Evolutionary conservation across 2,797 vertebrate genomes (phyloP).

Genomic region (Rhinoraja longicauda): DNA sequence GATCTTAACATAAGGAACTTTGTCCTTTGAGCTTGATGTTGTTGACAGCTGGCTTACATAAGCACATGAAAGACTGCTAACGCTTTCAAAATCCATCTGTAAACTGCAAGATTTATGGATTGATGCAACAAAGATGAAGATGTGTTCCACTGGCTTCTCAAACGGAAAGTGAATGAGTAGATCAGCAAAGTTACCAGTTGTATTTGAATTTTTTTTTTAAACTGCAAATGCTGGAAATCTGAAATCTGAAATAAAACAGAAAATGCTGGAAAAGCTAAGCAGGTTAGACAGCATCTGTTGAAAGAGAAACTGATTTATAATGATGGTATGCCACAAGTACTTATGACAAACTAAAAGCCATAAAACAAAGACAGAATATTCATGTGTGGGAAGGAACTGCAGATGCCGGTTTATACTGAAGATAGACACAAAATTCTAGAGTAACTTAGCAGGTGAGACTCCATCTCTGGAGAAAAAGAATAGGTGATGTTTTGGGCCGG

Average conservation of each 20-base stretch:
- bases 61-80: background rate
- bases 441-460: no score
- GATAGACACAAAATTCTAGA: no score
- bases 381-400: no score
- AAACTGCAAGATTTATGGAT: background rate
- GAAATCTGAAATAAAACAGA: no score
- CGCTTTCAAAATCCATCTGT: background rate
- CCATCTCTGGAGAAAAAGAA: no score
- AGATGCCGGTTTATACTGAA: no score
- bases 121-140: background rate
- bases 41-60: background rate
- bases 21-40: background rate
- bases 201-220: no score
- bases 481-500: no score
- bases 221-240: no score
- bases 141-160: background rate
- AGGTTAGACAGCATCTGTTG: no score
- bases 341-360: background rate
- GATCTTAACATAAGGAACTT: background rate
- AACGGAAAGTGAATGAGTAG: background rate
- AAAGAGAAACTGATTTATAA: no score
- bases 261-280: no score
- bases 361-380: background rate
- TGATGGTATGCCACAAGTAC: background rate
- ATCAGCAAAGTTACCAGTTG: background rate